phyloP scores from a whole-genome alignment of 2,113 vertebrate genomes.

The Dasyurus viverrinus region DNA sequence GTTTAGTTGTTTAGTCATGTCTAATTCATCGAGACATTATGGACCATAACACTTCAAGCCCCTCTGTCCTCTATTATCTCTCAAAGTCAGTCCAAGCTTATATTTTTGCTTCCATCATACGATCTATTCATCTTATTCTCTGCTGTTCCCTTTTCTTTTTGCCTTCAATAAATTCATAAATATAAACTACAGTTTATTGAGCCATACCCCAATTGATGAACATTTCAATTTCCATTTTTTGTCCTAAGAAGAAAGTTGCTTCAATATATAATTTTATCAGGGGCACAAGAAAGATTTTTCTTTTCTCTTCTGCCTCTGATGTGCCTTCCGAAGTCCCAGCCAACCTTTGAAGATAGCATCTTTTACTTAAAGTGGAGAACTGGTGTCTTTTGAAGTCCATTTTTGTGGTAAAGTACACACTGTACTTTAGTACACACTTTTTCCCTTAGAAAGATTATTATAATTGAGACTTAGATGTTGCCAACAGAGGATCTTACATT shows the following conservation, averaged over 20 bases:
- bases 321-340: neutral
- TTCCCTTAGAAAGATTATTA: neutral
- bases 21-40: neutral
- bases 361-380: neutral
- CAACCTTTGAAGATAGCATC: neutral
- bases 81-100: neutral
- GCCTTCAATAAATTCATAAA: neutral
- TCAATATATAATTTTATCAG: neutral
- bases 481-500: neutral
- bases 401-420: neutral
- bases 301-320: neutral
- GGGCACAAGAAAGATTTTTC: neutral
- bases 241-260: neutral
- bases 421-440: neutral
- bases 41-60: neutral
- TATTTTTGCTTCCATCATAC: neutral
- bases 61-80: neutral
- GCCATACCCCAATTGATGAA: neutral
- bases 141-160: neutral
- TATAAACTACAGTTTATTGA: too few relatives aligned
- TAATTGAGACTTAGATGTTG: neutral
- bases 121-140: neutral
- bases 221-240: neutral
- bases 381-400: neutral
- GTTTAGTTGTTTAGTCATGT: neutral